Evolutionary conservation across 2,888 invertebrate genomes (phyloP), one percentile per base, ranked within the genome.

Genomic region (Alsophila aescularia): DNA sequence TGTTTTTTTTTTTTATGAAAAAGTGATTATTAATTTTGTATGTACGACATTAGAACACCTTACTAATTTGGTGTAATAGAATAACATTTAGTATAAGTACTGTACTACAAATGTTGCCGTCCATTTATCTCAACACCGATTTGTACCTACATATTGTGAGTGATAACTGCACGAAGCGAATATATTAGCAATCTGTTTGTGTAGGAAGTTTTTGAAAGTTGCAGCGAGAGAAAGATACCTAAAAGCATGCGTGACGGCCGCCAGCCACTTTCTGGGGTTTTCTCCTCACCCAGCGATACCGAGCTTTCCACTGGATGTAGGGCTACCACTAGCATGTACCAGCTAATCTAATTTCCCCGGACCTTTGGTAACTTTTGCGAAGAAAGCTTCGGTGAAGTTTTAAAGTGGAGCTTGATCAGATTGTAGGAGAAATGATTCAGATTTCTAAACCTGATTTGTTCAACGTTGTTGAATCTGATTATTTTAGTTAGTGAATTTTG

Each of bases 261-360:
- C 64, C 58, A 66, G 66, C 61, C 63, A 71, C 75, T 79, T 72
- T 74, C 72, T 80, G 83, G 80, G 80, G 79, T 84, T 88, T 85
- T 86, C 87, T 82, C 87, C 75, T 67, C 84, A 79, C 85, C 75
- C 67, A 74, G 77, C 62, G 71, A 74, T 77, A 77, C 75, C 72
- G 76, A 88, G 88, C 90, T 90, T 90, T 90, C 88, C 79, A 73
- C 77, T 68, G 65, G 66, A 68, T 64, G 45, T 66, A 68, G 60
- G 69, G 75, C 70, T 74, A 77, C 73, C 24, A 24, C 24, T 24
- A 7, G 7, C 24, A 24, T 1, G 24, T 24, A 24, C 24, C 76
- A 14, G 24, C 59, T 76, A 49, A 54, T 62, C 41, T 43, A 16
- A 44, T 50, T 47, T 54, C 50, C 35, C 42, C 32, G n/a, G 48